Percentiles rank a stretch among this genome's conserved stretches.
These are phyloP conservation scores for Hydrophis major DNA, from an alignment of 2,797 vertebrate species.

Conservation along the genomic window DNA sequence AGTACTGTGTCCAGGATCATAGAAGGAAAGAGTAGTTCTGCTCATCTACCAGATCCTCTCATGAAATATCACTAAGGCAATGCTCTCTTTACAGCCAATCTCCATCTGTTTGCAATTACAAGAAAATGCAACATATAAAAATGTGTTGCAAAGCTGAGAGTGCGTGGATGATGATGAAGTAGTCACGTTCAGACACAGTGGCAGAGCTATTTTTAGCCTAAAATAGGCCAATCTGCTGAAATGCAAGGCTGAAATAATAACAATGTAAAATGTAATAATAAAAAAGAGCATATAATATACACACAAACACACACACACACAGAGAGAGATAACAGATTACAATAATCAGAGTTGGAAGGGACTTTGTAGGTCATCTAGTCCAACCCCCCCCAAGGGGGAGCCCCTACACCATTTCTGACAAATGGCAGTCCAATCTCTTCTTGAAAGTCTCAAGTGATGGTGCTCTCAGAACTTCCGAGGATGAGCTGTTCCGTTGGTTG, in stretches of 20 bases:
- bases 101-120: conserved; percentile 5
- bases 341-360: too few relatives aligned
- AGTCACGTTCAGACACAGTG: conserved; percentile 46
- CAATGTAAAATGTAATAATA: background rate
- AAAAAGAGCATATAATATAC: background rate
- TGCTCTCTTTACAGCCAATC: background rate
- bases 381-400: too few relatives aligned
- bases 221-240: conserved; percentile 42
- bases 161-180: conserved; percentile 1
- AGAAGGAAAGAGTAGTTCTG: background rate
- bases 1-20: background rate
- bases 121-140: conserved; percentile 29
- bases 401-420: too few relatives aligned
- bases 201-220: conserved; percentile 46
- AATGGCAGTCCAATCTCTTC: too few relatives aligned
- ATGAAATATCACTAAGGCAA: background rate
- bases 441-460: too few relatives aligned
- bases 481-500: too few relatives aligned
- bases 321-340: too few relatives aligned
- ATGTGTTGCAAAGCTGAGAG: conserved; percentile 26
- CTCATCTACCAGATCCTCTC: background rate
- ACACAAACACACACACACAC: too few relatives aligned
- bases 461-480: too few relatives aligned
- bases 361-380: too few relatives aligned
- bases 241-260: conserved; percentile 26